Conservation (phyloP, 2,113 vertebrate genomes). For the Calyptomena viridis region DNA sequence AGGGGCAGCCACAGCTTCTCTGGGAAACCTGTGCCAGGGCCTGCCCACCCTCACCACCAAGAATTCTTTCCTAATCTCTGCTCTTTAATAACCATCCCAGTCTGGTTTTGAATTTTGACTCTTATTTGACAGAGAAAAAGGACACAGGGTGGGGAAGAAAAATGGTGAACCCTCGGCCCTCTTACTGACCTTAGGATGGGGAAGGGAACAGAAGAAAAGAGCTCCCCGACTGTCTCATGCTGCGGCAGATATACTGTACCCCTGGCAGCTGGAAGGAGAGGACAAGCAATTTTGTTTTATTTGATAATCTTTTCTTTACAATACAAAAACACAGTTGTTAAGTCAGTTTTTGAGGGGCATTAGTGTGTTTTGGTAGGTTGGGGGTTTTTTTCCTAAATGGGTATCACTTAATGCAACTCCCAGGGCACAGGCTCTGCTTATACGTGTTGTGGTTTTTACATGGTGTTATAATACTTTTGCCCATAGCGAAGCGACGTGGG, state of each 20-base stretch:
- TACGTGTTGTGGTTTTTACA: too few species aligned
- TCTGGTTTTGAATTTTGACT: not conserved
- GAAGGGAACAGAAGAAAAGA: not conserved
- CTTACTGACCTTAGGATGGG: not conserved
- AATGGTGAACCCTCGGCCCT: not conserved
- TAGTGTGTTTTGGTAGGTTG: fast-evolving
- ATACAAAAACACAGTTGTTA: not conserved
- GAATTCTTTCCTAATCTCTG: not conserved
- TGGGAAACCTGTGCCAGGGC: too few species aligned
- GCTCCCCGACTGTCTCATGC: fast-evolving
- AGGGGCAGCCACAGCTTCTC: too few species aligned
- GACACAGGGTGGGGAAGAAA: not conserved
- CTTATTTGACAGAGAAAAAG: not conserved
- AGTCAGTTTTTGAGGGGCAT: fast-evolving
- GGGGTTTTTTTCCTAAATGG: not conserved
- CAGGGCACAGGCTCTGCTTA: not conserved
- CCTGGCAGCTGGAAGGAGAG: not conserved
- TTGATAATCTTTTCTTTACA: not conserved
- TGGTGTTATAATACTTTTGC: too few species aligned
- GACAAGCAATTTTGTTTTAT: not conserved
- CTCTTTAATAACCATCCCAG: not conserved
- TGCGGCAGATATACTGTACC: not conserved
- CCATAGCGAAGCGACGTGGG: too few species aligned
- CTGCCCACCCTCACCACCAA: too few species aligned
- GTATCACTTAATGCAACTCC: not conserved